Evolutionary conservation across 2,888 invertebrate species (phyloP).

Genomic region (Pogonocherus hispidulus): DNA sequence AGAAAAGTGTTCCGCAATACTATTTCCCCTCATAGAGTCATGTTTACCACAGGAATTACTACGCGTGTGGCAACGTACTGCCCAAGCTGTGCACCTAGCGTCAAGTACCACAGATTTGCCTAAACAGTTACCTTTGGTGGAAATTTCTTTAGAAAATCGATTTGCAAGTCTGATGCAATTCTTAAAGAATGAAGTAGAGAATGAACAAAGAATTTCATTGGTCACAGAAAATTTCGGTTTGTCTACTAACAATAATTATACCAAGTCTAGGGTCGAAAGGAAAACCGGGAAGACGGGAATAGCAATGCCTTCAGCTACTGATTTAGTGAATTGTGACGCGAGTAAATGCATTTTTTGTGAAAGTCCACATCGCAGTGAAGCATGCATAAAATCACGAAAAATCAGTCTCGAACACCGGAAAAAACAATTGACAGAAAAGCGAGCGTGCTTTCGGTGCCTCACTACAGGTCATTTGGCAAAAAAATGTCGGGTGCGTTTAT

Average conservation of each 20-base stretch:
- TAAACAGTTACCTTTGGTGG: background rate
- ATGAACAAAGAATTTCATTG: constrained; percentile 47
- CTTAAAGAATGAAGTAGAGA: constrained; percentile 52
- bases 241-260: background rate
- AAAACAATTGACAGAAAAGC: constrained; percentile 18
- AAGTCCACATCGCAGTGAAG: constrained; percentile 39
- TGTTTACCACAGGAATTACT: constrained; percentile 51
- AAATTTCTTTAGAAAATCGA: constrained; percentile 14
- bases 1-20: constrained; percentile 51
- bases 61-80: constrained; percentile 48
- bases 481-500: constrained; percentile 45
- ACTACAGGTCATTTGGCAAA: constrained; percentile 45
- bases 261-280: too few relatives aligned
- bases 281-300: background rate
- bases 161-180: constrained; percentile 43
- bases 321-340: constrained; percentile 37
- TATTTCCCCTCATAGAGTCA: constrained; percentile 57
- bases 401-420: constrained; percentile 11
- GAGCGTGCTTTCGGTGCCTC: constrained; percentile 53
- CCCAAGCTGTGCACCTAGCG: background rate
- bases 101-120: background rate
- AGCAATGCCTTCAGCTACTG: constrained; percentile 38
- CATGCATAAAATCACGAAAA: constrained; percentile 41
- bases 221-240: constrained; percentile 41
- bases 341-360: constrained; percentile 42